These are phyloP conservation scores for Acrocephalus arundinaceus DNA, from an alignment of 2,113 vertebrate species.

Conservation along the genomic window DNA sequence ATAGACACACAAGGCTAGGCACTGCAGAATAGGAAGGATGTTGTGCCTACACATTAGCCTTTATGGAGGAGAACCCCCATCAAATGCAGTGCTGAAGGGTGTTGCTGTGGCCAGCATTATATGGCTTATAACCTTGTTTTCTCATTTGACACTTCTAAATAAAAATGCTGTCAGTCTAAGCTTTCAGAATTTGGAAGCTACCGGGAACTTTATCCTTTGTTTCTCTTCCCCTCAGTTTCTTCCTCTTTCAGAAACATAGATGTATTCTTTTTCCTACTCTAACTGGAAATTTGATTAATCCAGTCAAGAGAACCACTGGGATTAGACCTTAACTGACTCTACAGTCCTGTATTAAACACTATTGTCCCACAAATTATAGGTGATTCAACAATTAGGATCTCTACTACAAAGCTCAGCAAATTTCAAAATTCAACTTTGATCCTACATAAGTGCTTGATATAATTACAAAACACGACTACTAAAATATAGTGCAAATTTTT, in stretches of 20 bases:
- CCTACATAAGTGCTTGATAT: not conserved
- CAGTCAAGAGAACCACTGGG: not conserved
- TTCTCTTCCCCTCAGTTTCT: not conserved
- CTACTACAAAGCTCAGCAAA: not conserved
- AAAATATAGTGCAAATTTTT: not conserved
- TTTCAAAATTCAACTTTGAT: not conserved
- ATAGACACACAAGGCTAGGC: not conserved
- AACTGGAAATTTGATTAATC: not conserved
- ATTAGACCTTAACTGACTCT: not conserved
- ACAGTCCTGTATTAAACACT: not conserved
- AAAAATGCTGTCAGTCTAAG: not conserved
- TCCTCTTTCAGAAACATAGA: not conserved
- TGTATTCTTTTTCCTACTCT: not conserved
- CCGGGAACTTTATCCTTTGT: not conserved
- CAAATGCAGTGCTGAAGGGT: not conserved
- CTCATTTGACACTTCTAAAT: not conserved
- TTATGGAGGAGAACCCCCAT: not conserved
- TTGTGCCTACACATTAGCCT: not conserved
- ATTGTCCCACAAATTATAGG: not conserved
- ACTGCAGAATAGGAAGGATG: not conserved
- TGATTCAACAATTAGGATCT: not conserved
- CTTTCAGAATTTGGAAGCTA: not conserved
- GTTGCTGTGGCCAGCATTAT: accelerated
- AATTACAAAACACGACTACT: not conserved
- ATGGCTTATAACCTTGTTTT: not conserved